A percentile compares a stretch with the other conserved stretches of the same genome.
Conservation (phyloP, 1,140 invertebrate species). For the Brachionus koreanus region DNA sequence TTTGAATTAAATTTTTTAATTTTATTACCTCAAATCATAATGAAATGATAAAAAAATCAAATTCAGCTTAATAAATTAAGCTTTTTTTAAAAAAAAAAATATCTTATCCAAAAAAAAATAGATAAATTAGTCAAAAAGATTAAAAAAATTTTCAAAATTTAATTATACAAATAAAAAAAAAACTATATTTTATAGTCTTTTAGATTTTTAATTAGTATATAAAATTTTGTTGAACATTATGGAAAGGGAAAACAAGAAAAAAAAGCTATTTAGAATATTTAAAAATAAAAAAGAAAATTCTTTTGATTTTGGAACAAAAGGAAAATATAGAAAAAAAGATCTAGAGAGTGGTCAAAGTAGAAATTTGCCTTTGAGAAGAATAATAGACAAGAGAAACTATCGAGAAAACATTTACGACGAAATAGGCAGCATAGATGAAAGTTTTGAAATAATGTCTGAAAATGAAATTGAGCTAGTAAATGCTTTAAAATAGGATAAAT, state of each 20-base stretch:
- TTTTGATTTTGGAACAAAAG: neutral
- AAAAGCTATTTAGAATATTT: neutral
- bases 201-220: neutral
- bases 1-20: neutral
- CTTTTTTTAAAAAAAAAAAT: neutral
- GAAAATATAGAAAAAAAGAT: conserved; percentile 12
- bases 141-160: neutral
- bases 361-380: neutral
- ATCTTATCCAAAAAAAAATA: neutral
- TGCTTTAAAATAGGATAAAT: too few species aligned
- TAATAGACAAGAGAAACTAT: neutral
- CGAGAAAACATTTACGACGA: conserved; percentile 22
- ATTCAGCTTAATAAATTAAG: neutral
- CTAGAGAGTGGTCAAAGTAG: neutral
- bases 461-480: neutral
- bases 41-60: neutral
- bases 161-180: neutral
- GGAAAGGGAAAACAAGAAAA: conserved; percentile 2
- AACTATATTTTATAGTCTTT: neutral
- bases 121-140: conserved; percentile 5
- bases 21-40: neutral
- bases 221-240: neutral
- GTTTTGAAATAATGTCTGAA: neutral
- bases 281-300: neutral
- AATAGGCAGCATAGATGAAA: neutral